Evolutionary conservation across 2,113 vertebrate species (phyloP).

Genomic region (Ceyx cyanopectus): DNA sequence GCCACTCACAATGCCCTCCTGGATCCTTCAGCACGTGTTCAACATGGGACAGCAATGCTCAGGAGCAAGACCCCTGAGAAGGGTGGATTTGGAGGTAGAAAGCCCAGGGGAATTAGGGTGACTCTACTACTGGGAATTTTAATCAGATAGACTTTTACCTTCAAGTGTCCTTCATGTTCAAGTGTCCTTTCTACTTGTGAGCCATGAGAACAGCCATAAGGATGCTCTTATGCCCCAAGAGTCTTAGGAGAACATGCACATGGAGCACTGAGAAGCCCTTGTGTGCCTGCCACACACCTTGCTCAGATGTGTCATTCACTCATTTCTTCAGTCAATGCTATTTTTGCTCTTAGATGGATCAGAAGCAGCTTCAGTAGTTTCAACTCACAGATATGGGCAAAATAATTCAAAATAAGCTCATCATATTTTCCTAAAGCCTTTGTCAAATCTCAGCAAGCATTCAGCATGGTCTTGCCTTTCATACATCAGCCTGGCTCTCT

Average conservation of each 20-base stretch:
- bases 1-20: not conserved
- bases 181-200: not conserved
- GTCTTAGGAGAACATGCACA: not conserved
- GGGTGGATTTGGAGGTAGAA: not conserved
- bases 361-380: not conserved
- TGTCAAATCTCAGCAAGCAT: not conserved
- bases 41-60: not conserved
- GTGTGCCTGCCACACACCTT: not conserved
- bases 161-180: not conserved
- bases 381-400: not conserved
- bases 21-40: not conserved
- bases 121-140: not conserved
- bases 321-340: not conserved
- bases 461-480: not conserved
- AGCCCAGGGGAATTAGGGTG: not conserved
- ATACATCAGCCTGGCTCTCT: not conserved
- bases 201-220: not conserved
- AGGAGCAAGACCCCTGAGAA: not conserved
- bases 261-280: not conserved
- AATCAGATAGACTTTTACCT: not conserved
- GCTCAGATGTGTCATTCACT: not conserved
- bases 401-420: not conserved
- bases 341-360: not conserved
- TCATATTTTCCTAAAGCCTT: not conserved
- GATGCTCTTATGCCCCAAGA: not conserved